Evolutionary conservation across 2,113 vertebrate genomes (phyloP), one percentile per base, ranked within the genome.

Genomic region (Ceuthmochares aereus): DNA sequence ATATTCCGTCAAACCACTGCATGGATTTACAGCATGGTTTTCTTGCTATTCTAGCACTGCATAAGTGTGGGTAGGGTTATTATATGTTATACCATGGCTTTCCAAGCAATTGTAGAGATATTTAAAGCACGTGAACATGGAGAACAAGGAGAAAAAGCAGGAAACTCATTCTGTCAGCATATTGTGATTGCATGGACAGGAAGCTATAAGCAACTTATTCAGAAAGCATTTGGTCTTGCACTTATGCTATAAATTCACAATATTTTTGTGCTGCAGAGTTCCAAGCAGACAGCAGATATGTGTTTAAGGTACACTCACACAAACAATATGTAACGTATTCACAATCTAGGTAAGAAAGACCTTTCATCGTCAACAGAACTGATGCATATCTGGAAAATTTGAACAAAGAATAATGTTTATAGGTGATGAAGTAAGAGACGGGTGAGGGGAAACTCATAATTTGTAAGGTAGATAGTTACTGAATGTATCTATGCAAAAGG

Each of bases 361-460:
- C 26, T 87, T 84, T 74, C 12, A 40, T 69, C 68, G 69, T 1
- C 0, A 40, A 36, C n/a, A 60, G 14, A 81, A 72, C 18, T 47
- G 68, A 23, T 19, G 10, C 30, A 58, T 11, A 43, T 77, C 25
- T 4, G 15, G 59, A 87, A 84, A 69, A 84, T 81, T 1, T 49
- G 36, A 93, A 68, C 13, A 60, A 75, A 76, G 4, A 37, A 0
- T 9, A 60, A 12, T 7, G 18, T 22, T 70, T 88, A 42, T 27
- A 47, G 14, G 22, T 52, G 32, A 40, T 26, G 91, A 83, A 75
- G 63, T 45, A 75, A 4, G 45, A 25, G 16, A 59, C 0, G 12
- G 10, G 18, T 43, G 12, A 7, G 15, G 12, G 0, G 3, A 60
- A 93, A 73, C 4, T 2, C 3, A 55, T 11, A 2, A 25, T 5